phyloP scores from a whole-genome alignment of 2,797 vertebrate genomes.

The Netta rufina region DNA sequence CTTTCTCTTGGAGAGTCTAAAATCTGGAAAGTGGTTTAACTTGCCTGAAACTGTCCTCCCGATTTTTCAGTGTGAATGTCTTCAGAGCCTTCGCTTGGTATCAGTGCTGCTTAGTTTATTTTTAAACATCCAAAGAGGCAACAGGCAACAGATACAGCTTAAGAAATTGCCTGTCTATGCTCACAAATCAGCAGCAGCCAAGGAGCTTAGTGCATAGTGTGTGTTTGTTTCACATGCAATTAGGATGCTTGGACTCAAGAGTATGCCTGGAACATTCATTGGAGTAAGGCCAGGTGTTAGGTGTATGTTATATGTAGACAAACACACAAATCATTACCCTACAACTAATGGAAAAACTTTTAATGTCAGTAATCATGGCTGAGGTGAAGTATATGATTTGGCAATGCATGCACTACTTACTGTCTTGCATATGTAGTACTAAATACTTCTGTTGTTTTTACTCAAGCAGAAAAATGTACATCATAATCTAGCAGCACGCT shows the following conservation, averaged over 20 bases:
- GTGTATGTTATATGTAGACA: not conserved
- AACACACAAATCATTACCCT: not conserved
- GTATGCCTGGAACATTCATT: not conserved
- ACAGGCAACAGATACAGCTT: not conserved
- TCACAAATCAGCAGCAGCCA: not conserved
- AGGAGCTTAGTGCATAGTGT: not conserved
- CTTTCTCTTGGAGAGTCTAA: not conserved
- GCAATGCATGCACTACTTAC: not conserved
- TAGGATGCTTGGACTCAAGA: not conserved
- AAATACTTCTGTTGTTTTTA: not conserved
- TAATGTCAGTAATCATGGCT: not conserved
- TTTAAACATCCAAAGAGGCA: not conserved
- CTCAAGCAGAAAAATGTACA: not conserved
- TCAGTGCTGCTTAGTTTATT: not conserved
- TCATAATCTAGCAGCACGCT: not conserved
- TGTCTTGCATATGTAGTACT: not conserved
- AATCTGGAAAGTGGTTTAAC: not conserved
- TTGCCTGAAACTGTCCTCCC: not conserved
- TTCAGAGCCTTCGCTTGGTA: not conserved
- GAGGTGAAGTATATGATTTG: not conserved
- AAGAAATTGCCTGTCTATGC: not conserved
- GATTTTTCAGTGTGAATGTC: not conserved
- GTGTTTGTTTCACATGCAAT: not conserved
- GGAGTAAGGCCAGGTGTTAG: not conserved
- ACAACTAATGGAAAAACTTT: not conserved